Percentiles rank a stretch among this genome's conserved stretches.
phyloP scores from a whole-genome alignment of 2,113 vertebrate genomes.

The Alligator sinensis region DNA sequence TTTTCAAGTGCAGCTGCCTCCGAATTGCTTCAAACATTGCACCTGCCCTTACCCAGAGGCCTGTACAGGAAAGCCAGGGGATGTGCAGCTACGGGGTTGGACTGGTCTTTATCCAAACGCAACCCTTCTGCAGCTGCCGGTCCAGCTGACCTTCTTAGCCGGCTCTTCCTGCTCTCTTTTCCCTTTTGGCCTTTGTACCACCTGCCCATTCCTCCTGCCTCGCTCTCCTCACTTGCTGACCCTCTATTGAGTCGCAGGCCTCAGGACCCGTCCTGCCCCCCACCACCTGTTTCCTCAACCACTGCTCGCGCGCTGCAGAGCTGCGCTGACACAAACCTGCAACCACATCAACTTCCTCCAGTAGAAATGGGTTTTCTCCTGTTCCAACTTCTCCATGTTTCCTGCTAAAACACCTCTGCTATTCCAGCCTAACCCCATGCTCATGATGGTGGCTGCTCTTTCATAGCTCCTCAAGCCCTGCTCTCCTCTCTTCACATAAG shows the following conservation, averaged over 20 bases:
- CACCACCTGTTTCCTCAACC: fast-evolving
- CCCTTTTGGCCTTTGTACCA: neutral
- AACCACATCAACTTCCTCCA: neutral
- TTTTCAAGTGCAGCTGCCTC: too few species aligned
- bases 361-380: neutral
- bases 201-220: neutral
- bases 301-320: neutral
- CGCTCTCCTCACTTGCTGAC: neutral
- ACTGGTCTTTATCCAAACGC: too few species aligned
- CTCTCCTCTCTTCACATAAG: neutral
- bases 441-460: neutral
- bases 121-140: too few species aligned
- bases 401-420: neutral
- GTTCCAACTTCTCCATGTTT: neutral
- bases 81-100: too few species aligned
- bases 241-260: too few species aligned
- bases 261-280: fast-evolving
- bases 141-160: too few species aligned
- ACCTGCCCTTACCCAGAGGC: too few species aligned
- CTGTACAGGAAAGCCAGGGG: too few species aligned
- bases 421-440: neutral
- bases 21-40: too few species aligned
- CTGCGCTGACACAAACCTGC: neutral
- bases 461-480: neutral
- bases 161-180: neutral